Conservation (phyloP, 2,797 vertebrate species). For the Hephaestus fuliginosus region DNA sequence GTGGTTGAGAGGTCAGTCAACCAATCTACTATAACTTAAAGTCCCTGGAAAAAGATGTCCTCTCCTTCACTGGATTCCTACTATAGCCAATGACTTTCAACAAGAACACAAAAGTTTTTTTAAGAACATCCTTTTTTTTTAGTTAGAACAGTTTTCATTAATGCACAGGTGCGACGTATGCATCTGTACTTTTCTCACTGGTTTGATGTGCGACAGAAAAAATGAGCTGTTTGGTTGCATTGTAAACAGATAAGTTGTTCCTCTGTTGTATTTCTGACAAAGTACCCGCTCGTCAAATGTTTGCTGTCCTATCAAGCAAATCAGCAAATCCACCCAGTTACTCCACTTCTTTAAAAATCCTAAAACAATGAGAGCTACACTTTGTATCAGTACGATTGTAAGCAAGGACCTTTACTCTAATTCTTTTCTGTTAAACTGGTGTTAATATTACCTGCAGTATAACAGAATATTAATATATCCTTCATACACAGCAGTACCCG, state of each 20-base stretch:
- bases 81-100: not conserved
- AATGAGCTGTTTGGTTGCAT: not conserved
- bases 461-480: not conserved
- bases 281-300: not conserved
- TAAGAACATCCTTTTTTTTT: not conserved
- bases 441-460: not conserved
- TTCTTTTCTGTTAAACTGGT: not conserved
- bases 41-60: not conserved
- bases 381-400: not conserved
- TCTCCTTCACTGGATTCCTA: not conserved
- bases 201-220: too few relatives aligned
- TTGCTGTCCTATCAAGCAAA: not conserved
- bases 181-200: too few relatives aligned
- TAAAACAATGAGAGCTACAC: not conserved
- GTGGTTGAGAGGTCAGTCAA: constrained; percentile 9
- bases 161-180: too few relatives aligned
- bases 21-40: not conserved
- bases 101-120: not conserved
- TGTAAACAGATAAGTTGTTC: not conserved
- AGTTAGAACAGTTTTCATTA: not conserved
- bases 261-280: not conserved
- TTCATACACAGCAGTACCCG: not conserved
- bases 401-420: not conserved
- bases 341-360: not conserved
- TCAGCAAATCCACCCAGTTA: too few relatives aligned